Evolutionary conservation across 2,113 vertebrate genomes (phyloP), one percentile per base, ranked within the genome.

Genomic region (Coptodon rendalli): DNA sequence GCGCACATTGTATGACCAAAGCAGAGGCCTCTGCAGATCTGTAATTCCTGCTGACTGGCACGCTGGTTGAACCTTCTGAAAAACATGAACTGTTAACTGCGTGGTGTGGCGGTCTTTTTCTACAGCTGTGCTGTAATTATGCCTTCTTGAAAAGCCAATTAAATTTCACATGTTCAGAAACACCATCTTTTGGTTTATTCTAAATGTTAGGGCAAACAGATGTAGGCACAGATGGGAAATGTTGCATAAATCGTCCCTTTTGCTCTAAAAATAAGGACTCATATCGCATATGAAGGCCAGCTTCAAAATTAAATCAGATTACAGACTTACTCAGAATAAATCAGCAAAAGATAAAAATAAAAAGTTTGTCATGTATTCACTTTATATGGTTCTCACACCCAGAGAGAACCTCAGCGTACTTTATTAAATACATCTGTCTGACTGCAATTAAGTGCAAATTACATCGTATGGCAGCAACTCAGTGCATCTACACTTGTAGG

Each of bases 41-140:
- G 66, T 61, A 5, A 48, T 89, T 81, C 91, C 87, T 85, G 57
- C 86, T 83, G 79, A 40, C 6, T 11, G 84, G 81, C 56, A 40
- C 61, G 82, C 40, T 71, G 79, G 66, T 82, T 90, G 61, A 86
- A 34, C 87, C 17, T 90, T 80, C 53, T 85, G 76, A 87, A 91
- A 94, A 92, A 84, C 88, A 84, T 83, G 22, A 84, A 83, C 59
- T 81, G 38, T 93, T 89, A 92, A 89, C 81, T 86, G 78, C 88
- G 71, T 81, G 57, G 81, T 87, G 85, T 76, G 82, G 89, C 36
- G 10, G 52, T 12, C 71, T 8, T 87, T 88, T 87, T 52, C 59
- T 87, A 83, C 84, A 80, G 83, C 89, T 86, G 45, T 90, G 87
- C 93, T 94, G 86, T 95, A 94, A 95, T 93, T 93, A 93, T 82